Base-by-base conservation (phyloP, 2,113 vertebrate species). In the Stictonetta naevosa region DNA sequence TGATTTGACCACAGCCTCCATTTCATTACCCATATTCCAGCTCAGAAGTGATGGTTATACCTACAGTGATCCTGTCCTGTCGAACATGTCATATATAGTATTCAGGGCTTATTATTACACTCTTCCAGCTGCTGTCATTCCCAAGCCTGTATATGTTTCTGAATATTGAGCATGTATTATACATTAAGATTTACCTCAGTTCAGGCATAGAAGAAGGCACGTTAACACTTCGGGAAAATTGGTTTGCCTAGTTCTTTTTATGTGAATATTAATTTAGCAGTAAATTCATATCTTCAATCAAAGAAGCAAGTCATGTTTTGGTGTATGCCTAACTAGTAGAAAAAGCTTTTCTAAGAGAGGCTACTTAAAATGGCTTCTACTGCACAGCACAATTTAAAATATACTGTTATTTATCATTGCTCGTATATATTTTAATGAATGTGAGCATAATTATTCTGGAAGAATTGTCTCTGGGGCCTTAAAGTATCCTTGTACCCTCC, bases 131-230 rank as follows among this genome's bases (percentile, higher is more conserved):
- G 44, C 26, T 83, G 62, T 55, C 63, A 40, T 64, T 76, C 29
- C 40, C n/a, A 80, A 0, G 0, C 4, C 44, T 56, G 17, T 23
- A 68, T 90, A 42, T 8, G 22, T 19, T 53, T 74, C 16, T 3
- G 2, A 58, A 17, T 34, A 48, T 10, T 77, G 53, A 93, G 46
- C 12, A 90, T 53, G 31, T 53, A 46, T 18, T 62, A 53, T 5
- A 60, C 62, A 50, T 79, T 7, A 20, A 67, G 22, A 87, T n/a
- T 58, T 55, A 52, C 33, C 25, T 81, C 59, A 78, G 8, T n/a
- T 71, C 21, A 40, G 16, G 25, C 22, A 63, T 5, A 38, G 56
- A 87, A 71, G 38, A 91, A 83, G 23, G 11, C 8, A 29, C 5
- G 22, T 25, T 59, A 55, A 22, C 22, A 23, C 10, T 11, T 62